A percentile compares a stretch with the other conserved stretches of the same genome.
Evolutionary conservation across 2,888 invertebrate genomes (phyloP).

Genomic region (Fragum fragum): DNA sequence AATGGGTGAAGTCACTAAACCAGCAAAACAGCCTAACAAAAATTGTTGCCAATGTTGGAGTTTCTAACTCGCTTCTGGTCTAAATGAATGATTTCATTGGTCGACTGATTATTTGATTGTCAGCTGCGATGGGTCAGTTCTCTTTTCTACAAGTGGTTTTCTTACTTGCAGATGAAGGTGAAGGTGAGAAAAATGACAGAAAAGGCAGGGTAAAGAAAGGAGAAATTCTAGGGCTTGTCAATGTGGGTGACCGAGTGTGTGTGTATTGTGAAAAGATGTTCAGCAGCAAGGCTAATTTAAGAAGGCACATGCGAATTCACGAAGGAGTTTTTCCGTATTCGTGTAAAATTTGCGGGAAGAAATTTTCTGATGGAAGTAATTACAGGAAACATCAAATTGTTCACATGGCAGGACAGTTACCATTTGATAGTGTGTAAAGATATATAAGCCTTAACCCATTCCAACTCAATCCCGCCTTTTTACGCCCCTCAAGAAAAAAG

Average conservation of each 20-base stretch:
- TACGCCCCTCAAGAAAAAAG: too few relatives aligned
- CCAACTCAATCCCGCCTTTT: too few relatives aligned
- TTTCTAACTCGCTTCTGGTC: too few relatives aligned
- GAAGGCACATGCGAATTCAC: constrained; percentile 44
- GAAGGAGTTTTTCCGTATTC: constrained; percentile 46
- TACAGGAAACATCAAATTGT: constrained; percentile 42
- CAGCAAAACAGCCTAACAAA: too few relatives aligned
- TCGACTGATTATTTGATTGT: too few relatives aligned
- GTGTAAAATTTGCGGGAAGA: constrained; percentile 37
- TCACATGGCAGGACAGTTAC: constrained; percentile 17
- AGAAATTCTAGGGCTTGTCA: background rate
- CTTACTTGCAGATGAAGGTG: background rate
- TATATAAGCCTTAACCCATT: too few relatives aligned
- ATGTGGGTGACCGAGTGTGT: constrained; percentile 17
- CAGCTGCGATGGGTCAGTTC: too few relatives aligned
- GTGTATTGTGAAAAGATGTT: constrained; percentile 30
- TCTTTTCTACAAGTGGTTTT: background rate
- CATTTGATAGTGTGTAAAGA: background rate
- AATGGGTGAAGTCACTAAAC: too few relatives aligned
- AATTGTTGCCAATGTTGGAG: too few relatives aligned
- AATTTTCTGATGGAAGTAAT: constrained; percentile 44
- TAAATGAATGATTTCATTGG: too few relatives aligned
- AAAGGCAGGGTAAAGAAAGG: background rate
- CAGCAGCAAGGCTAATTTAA: constrained; percentile 28
- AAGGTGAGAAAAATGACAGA: background rate